phyloP scores from a whole-genome alignment of 2,888 invertebrate species.

The Macrosiphum euphorbiae region DNA sequence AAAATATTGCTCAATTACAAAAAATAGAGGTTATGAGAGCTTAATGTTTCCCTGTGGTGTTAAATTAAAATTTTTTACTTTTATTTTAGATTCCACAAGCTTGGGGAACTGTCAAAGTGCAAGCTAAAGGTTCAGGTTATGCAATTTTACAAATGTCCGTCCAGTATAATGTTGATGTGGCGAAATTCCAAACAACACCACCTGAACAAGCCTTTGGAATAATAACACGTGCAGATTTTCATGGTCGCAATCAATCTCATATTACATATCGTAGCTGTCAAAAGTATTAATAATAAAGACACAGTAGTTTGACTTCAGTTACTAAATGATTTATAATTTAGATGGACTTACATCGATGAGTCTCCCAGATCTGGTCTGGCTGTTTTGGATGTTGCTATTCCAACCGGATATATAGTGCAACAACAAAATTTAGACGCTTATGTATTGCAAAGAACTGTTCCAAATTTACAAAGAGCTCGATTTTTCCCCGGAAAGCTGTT shows the following conservation, averaged over 20 bases:
- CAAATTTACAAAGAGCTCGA: slow-evolving; percentile 86
- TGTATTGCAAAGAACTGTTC: slow-evolving; percentile 82
- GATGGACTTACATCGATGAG: slow-evolving; percentile 85
- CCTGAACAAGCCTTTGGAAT: slow-evolving; percentile 86
- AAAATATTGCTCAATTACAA: slow-evolving; percentile 85
- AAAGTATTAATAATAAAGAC: slow-evolving; percentile 73
- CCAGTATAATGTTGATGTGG: slow-evolving; percentile 90
- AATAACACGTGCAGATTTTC: slow-evolving; percentile 80
- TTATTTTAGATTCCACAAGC: slow-evolving; percentile 85
- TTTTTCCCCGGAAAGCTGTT: slow-evolving; percentile 85
- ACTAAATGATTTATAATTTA: slow-evolving; percentile 69
- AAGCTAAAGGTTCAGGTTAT: slow-evolving; percentile 93
- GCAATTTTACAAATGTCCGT: slow-evolving; percentile 94
- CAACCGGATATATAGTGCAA: slow-evolving; percentile 92
- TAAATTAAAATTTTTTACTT: slow-evolving; percentile 25
- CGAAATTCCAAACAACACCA: slow-evolving; percentile 86
- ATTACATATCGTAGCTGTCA: slow-evolving; percentile 89
- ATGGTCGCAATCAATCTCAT: slow-evolving; percentile 94
- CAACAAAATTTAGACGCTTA: slow-evolving; percentile 90
- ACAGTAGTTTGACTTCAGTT: not conserved
- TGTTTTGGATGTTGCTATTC: slow-evolving; percentile 87
- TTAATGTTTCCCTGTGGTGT: not conserved
- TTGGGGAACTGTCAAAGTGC: slow-evolving; percentile 94
- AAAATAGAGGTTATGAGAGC: slow-evolving; percentile 76
- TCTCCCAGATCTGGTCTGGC: slow-evolving; percentile 89